These are phyloP conservation scores for Dryomyza anilis DNA, from an alignment of 2,888 invertebrate species.

Conservation along the genomic window DNA sequence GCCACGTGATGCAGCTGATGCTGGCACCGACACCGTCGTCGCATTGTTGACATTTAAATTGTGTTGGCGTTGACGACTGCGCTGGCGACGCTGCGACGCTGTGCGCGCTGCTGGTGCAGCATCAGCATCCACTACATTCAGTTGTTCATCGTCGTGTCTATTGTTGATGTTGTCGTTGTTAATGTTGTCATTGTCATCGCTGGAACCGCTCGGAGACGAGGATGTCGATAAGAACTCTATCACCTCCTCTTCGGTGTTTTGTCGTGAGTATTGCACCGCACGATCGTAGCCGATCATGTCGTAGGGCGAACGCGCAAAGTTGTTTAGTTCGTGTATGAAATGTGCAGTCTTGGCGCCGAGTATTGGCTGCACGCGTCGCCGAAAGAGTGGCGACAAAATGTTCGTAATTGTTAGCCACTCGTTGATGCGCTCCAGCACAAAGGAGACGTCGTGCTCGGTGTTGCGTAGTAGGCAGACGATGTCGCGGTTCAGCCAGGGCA, in stretches of 20 bases:
- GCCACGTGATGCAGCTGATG: neutral
- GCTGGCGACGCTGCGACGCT: too few species aligned
- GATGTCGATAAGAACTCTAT: constrained; percentile 51
- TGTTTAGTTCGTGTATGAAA: constrained; percentile 87
- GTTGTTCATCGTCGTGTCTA: constrained; percentile 32
- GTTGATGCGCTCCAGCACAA: constrained; percentile 73
- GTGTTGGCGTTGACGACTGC: neutral
- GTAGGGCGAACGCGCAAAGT: constrained; percentile 84
- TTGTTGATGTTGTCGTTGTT: too few species aligned
- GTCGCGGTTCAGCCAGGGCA: constrained; percentile 89
- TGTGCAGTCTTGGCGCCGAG: constrained; percentile 78
- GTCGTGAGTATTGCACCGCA: constrained; percentile 69
- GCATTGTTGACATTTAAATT: neutral
- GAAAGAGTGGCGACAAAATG: constrained; percentile 68
- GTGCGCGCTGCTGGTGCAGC: neutral
- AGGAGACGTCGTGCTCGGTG: constrained; percentile 67
- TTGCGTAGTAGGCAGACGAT: constrained; percentile 72
- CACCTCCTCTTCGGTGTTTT: constrained; percentile 50
- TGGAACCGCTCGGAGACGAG: constrained; percentile 43
- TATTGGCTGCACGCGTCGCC: constrained; percentile 70
- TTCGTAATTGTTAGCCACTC: constrained; percentile 72
- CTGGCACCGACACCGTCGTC: too few species aligned
- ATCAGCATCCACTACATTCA: constrained; percentile 30
- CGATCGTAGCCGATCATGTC: constrained; percentile 85
- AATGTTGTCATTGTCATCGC: too few species aligned